These are phyloP conservation scores for Astropecten irregularis DNA, from an alignment of 53 echinoderm and acorn worm genomes.

Conservation along the genomic window DNA sequence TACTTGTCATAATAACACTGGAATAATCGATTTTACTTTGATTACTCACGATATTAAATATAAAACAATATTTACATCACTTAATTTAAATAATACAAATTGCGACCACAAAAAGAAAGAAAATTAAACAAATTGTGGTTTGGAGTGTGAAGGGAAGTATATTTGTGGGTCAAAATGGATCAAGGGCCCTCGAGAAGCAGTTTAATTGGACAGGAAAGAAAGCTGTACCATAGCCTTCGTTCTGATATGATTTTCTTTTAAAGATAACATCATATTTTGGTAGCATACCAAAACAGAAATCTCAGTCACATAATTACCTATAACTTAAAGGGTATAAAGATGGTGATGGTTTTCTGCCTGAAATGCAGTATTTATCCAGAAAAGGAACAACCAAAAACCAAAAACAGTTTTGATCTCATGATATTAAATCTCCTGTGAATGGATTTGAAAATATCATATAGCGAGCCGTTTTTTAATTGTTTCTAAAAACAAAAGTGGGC, in stretches of 20 bases:
- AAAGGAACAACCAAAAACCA: no score
- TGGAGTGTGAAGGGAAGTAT: neutral
- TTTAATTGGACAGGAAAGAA: neutral
- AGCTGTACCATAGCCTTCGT: neutral
- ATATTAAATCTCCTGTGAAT: neutral
- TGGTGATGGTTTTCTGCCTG: no score
- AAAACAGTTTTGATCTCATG: no score
- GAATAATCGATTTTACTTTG: neutral
- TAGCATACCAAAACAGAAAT: no score
- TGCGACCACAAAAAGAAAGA: neutral
- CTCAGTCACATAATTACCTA: no score
- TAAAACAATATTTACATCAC: conserved; percentile 9
- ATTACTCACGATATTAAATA: neutral
- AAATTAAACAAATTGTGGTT: neutral
- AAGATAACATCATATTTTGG: no score
- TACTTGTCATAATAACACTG: neutral
- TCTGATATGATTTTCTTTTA: neutral
- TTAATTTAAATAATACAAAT: conserved; percentile 1
- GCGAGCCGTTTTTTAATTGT: no score
- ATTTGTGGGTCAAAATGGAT: neutral
- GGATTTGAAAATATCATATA: no score
- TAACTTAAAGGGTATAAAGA: no score
- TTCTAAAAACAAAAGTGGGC: no score
- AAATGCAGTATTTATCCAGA: no score
- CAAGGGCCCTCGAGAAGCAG: neutral